Base-by-base conservation (phyloP, 1,140 invertebrate species). In the Drosophila sucinea region DNA sequence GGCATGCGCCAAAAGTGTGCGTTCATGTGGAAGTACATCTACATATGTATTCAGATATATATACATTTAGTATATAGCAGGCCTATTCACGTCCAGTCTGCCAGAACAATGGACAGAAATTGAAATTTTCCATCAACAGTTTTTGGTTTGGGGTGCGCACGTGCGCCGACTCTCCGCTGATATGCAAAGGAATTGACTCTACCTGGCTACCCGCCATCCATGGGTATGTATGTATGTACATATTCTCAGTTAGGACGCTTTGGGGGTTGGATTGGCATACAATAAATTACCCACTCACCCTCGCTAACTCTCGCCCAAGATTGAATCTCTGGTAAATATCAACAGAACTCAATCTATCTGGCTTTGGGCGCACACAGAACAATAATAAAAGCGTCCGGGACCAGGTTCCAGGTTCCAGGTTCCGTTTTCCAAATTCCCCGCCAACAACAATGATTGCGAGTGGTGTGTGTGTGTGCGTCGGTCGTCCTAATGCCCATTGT, bases 1-100 rank as follows among this genome's bases (percentile, higher is more conserved):
- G 79, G 73, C 83, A 58, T 87, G 84, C 66, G 80, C 56, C 84
- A 56, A 80, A 80, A 80, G 77, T 78, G 84, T 80, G 81, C 73
- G 65, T 44, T 67, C 35, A 54, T 67, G 61, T 60, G 74, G 74
- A 44, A 23, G 41, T n/a, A n/a, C 11, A 32, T 7, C 3, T 10
- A 57, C 25, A 35, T 25, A 58, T 5, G 27, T 25, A 51, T 10
- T 1, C 2, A 11, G 2, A 3, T 47, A 23, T 38, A 38, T 38
- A 27, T 27, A 7, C 23, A 47, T 47, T 10, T 38, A 10, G 44
- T 27, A 51, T 51, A 51, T 27, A 27, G 23, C 7, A 33, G 56
- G 44, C 58, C 63, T 61, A 61, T 61, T 54, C 32, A 44, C 60
- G 79, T 71, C 67, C 69, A 73, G 66, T 73, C 67, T 8, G 61